phyloP scores from a whole-genome alignment of 1,140 invertebrate genomes.

The Aphis gossypii region DNA sequence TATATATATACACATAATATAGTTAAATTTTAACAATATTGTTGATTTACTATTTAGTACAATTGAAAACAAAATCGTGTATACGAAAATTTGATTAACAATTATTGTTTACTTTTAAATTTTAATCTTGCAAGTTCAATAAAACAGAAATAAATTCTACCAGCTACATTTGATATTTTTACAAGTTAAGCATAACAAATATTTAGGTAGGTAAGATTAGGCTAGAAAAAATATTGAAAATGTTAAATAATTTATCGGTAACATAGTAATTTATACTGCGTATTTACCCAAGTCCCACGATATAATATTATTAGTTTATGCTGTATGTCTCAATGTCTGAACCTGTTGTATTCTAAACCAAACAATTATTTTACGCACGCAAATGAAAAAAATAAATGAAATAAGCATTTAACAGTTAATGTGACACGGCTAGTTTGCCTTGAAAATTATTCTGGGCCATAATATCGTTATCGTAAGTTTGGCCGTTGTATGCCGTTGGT shows the following conservation, averaged over 20 bases:
- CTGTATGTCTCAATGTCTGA: not conserved
- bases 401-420: constrained; percentile 1
- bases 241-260: not conserved
- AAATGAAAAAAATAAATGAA: not conserved
- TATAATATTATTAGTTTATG: not conserved
- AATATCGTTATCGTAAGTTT: not conserved
- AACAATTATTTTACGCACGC: not conserved
- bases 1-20: too few relatives aligned
- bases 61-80: too few relatives aligned
- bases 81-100: too few relatives aligned
- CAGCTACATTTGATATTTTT: not conserved
- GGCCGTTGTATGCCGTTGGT: not conserved
- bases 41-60: too few relatives aligned
- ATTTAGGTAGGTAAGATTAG: not conserved
- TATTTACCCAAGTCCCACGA: not conserved
- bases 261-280: not conserved
- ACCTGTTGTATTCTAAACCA: not conserved
- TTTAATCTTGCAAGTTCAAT: not conserved
- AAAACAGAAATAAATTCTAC: not conserved
- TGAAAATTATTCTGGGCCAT: not conserved
- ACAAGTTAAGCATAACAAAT: not conserved
- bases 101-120: not conserved
- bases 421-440: not conserved
- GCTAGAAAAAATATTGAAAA: not conserved
- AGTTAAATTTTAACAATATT: not conserved